Evolutionary conservation across 2,888 invertebrate species (phyloP), one percentile per base, ranked within the genome.

Genomic region (Scaptomyza parva): DNA sequence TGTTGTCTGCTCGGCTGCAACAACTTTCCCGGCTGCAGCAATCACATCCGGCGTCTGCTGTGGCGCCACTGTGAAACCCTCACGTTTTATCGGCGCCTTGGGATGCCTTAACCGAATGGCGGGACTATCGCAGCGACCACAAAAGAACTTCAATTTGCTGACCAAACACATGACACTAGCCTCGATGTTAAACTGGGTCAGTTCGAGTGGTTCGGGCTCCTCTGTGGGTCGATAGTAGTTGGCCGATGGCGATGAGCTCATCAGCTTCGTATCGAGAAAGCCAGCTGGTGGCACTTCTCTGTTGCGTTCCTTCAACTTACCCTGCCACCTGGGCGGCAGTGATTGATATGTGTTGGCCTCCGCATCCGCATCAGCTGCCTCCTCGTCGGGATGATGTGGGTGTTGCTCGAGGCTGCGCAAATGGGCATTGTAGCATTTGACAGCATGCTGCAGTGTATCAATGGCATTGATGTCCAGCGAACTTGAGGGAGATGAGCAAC

Each of bases 121-220:
- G 3, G 95, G 95, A 86, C 95, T 95, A 17, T 95, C 95, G 83
- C 95, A 95, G 41, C 95, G 92, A 1, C 95, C 95, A 88, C 95
- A 96, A 4, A 97, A 92, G 90, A 95, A 96, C 88, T 96, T 96
- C 0, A 92, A 95, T 92, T 96, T 96, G 78, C 96, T 96, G 22
- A 96, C 95, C 69, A 97, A 92, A 90, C 96, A 97, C 94, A 97
- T 96, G 6, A 97, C 95, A 86, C 96, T 96, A 0, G 97, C 97
- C 91, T 97, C 96, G 53, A 96, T 96, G 89, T 97, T 97, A 37
- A 97, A 91, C 82, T 96, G 95, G 0, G 96, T 97, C 64, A 97
- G 93, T 90, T 97, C 97, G 94, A 96, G 95, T 0, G 97, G 97
- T 88, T 97, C 96, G 0, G 96, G 96, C 86, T 96, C 96, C 85